These are phyloP conservation scores for Belonocnema kinseyi DNA, from an alignment of 1,140 invertebrate species.

Conservation along the genomic window DNA sequence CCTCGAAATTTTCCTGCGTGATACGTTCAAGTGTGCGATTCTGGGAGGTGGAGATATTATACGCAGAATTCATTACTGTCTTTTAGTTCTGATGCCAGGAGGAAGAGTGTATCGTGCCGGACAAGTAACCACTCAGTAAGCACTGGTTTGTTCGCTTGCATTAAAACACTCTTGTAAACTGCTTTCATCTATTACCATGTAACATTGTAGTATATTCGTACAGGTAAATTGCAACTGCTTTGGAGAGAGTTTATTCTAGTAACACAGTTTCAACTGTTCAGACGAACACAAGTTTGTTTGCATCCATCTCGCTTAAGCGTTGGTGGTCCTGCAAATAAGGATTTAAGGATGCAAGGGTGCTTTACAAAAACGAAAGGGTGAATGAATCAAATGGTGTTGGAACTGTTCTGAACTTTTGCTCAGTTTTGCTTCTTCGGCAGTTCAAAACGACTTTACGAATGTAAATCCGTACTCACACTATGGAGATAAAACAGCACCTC, in stretches of 20 bases:
- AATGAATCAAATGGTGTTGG: neutral
- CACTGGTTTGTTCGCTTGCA: constrained; percentile 6
- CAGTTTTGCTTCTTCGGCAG: neutral
- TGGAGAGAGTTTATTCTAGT: constrained; percentile 36
- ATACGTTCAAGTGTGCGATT: neutral
- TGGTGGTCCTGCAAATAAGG: neutral
- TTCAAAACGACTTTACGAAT: constrained; percentile 4
- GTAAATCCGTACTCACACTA: neutral
- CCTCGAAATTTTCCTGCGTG: neutral
- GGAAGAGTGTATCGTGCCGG: neutral
- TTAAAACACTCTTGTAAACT: constrained; percentile 9
- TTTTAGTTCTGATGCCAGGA: neutral
- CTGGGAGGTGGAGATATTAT: neutral
- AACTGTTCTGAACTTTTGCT: neutral
- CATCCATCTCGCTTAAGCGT: constrained; percentile 18
- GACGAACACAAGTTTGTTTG: constrained; percentile 23
- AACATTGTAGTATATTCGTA: constrained; percentile 11
- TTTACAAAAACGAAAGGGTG: neutral
- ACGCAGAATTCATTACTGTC: neutral
- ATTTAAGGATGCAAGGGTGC: constrained; percentile 16
- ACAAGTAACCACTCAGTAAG: neutral
- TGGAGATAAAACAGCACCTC: neutral
- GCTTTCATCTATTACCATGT: neutral
- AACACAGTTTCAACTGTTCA: constrained; percentile 32
- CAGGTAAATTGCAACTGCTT: constrained; percentile 32